These are phyloP conservation scores for Magallana angulata DNA, from an alignment of 1,140 invertebrate genomes.

Conservation along the genomic window DNA sequence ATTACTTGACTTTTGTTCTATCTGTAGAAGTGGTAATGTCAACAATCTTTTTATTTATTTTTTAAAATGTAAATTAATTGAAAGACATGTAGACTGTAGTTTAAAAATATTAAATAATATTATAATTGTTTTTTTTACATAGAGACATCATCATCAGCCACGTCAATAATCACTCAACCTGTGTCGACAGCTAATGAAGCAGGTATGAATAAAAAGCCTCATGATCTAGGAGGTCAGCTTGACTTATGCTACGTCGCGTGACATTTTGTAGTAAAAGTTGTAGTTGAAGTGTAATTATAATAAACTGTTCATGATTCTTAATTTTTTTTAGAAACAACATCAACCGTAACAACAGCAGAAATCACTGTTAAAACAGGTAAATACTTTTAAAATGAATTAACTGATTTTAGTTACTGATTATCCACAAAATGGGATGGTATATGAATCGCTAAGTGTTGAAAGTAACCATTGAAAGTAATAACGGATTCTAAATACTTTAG, in stretches of 20 bases:
- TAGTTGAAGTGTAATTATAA: not conserved
- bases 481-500: constrained; percentile 1
- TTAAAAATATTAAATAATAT: not conserved
- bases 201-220: too few relatives aligned
- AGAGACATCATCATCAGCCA: not conserved
- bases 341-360: constrained; percentile 1
- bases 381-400: constrained; percentile 18
- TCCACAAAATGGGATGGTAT: constrained; percentile 1
- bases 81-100: constrained; percentile 6
- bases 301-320: not conserved
- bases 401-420: not conserved
- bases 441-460: not conserved
- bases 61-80: constrained; percentile 1
- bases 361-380: constrained; percentile 11
- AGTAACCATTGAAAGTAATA: constrained; percentile 3
- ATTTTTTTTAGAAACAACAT: not conserved
- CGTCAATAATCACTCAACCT: too few relatives aligned
- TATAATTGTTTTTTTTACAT: not conserved
- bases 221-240: not conserved
- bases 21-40: not conserved
- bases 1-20: not conserved
- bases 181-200: too few relatives aligned
- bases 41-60: constrained; percentile 10
- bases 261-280: not conserved
- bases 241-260: constrained; percentile 1